These are phyloP conservation scores for Sebastes matsubarae DNA, from an alignment of 2,797 vertebrate genomes.

Conservation along the genomic window DNA sequence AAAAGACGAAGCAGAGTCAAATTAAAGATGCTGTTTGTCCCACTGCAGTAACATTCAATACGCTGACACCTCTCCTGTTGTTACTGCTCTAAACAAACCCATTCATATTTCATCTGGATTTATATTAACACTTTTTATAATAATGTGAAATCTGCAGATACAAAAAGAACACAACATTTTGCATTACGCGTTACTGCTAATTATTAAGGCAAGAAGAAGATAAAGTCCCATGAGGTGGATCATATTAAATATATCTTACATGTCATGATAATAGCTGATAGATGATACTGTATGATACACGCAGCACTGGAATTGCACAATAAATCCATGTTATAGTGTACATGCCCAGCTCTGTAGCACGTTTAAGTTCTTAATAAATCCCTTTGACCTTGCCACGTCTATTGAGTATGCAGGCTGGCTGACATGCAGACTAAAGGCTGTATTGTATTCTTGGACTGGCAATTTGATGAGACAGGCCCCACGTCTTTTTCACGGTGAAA, in stretches of 20 bases:
- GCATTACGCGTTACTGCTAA: neutral
- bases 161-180: neutral
- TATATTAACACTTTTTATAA: neutral
- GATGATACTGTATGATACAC: neutral
- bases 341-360: slow-evolving; percentile 1
- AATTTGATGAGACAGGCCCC: slow-evolving; percentile 34
- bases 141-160: neutral
- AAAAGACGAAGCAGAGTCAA: neutral
- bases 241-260: neutral
- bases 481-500: slow-evolving; percentile 55
- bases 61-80: neutral
- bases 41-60: neutral
- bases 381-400: slow-evolving; percentile 32
- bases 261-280: neutral
- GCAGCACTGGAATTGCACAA: neutral
- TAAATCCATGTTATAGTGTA: neutral
- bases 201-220: neutral
- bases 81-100: neutral
- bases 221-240: neutral
- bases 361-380: slow-evolving; percentile 11
- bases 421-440: neutral
- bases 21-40: neutral
- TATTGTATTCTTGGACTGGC: slow-evolving; percentile 17
- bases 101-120: neutral
- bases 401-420: slow-evolving; percentile 19